phyloP scores from a whole-genome alignment of 1,140 invertebrate species.

The Protaetia brevitarsis region DNA sequence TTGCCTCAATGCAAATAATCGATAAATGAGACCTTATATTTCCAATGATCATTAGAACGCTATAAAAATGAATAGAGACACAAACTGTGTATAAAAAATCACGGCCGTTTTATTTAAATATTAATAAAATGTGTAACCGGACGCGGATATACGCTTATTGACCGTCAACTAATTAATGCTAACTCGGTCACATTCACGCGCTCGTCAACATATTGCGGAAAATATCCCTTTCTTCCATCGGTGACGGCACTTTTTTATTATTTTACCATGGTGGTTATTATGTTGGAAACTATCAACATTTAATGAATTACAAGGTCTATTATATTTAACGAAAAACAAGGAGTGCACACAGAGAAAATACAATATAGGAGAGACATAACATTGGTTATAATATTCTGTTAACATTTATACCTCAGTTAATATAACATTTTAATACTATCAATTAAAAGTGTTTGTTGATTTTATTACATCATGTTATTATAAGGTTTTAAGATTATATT shows the following conservation, averaged over 20 bases:
- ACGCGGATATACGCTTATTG: slow-evolving; percentile 25
- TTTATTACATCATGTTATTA: too few species aligned
- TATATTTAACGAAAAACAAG: neutral
- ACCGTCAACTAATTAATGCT: slow-evolving; percentile 20
- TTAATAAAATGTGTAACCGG: slow-evolving; percentile 19
- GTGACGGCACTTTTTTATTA: neutral
- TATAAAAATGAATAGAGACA: too few species aligned
- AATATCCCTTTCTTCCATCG: neutral
- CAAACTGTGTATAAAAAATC: neutral
- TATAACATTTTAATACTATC: too few species aligned
- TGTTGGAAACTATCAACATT: neutral
- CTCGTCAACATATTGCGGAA: neutral
- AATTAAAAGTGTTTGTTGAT: too few species aligned
- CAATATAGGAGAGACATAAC: too few species aligned
- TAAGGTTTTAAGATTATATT: too few species aligned
- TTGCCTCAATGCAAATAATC: too few species aligned
- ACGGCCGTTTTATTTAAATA: neutral
- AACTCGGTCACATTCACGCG: slow-evolving; percentile 15
- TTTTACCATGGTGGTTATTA: neutral
- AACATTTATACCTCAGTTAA: too few species aligned
- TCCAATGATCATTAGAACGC: too few species aligned
- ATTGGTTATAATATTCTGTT: too few species aligned
- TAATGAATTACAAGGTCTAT: neutral
- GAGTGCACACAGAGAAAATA: neutral
- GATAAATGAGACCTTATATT: too few species aligned